Evolutionary conservation across 2,888 invertebrate species (phyloP), one percentile per base, ranked within the genome.

Genomic region (Mythimna ferrago): DNA sequence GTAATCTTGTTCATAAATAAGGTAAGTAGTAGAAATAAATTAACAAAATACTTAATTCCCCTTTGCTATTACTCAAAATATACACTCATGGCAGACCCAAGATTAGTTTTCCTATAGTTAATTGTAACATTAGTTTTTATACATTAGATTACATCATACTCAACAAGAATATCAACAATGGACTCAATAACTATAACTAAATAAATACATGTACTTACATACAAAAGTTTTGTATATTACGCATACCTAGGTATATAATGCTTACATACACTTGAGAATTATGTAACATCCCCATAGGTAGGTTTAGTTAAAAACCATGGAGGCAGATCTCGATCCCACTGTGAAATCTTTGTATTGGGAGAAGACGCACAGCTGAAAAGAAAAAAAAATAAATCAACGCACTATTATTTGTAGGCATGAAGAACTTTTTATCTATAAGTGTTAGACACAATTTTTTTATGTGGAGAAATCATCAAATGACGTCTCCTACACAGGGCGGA

Each of bases 331-430:
- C 89, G 98, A 98, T 87, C 98, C 98, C 88, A 98, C 98, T 80
- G 98, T 98, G 94, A 98, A 98, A 97, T 99, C 99, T 97, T 99
- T 99, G 94, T 99, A 99, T 93, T 99, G 98, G 72, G 99, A 98
- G 94, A 99, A 99, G 77, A 99, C 99, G 88, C 98, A 98, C 87
- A 99, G 98, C 99, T 99, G 97, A 86, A 97, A 98, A 89, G 86
- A 89, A 88, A 75, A 85, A 78, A 66, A 60, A 71, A 44, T n/a
- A 35, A 71, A 61, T 67, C 19, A 44, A 63, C 32, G 14, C 57
- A 32, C n/a, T n/a, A 41, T 58, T 21, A 51, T 14, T 54, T 5
- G 54, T 71, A n/a, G 48, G 0, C 2, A 32, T 63, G 9, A 57
- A 44, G 21, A 26, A 48, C 54, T 38, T 35, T 32, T 4, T 21